Evolutionary conservation across 2,113 vertebrate genomes (phyloP).

Genomic region (Loxodonta africana): DNA sequence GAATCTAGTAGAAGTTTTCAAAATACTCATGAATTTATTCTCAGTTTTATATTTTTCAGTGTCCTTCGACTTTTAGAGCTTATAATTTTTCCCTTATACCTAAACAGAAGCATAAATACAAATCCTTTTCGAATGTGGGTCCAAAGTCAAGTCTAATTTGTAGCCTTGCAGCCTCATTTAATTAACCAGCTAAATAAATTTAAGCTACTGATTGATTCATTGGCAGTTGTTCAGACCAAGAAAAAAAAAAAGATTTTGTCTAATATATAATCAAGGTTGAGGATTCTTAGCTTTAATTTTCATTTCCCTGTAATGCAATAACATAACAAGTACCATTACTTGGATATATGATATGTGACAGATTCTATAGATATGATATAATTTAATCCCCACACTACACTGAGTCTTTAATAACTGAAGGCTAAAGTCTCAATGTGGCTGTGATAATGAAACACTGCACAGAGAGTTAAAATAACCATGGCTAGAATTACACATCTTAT

Average conservation of each 20-base stretch:
- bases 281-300: neutral
- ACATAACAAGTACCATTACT: neutral
- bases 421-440: neutral
- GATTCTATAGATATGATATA: neutral
- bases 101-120: neutral
- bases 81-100: neutral
- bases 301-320: neutral
- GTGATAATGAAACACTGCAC: neutral
- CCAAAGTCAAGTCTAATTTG: neutral
- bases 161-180: neutral
- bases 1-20: neutral
- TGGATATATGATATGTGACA: neutral
- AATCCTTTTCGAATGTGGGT: neutral
- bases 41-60: neutral
- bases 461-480: neutral
- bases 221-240: neutral
- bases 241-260: neutral
- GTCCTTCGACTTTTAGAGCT: no score
- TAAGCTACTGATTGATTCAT: neutral
- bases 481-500: neutral
- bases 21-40: neutral
- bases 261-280: neutral
- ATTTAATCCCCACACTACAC: neutral
- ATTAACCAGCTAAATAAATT: neutral
- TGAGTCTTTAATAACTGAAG: neutral